Conservation (phyloP, 2,113 vertebrate species). For the Stegostoma tigrinum region DNA sequence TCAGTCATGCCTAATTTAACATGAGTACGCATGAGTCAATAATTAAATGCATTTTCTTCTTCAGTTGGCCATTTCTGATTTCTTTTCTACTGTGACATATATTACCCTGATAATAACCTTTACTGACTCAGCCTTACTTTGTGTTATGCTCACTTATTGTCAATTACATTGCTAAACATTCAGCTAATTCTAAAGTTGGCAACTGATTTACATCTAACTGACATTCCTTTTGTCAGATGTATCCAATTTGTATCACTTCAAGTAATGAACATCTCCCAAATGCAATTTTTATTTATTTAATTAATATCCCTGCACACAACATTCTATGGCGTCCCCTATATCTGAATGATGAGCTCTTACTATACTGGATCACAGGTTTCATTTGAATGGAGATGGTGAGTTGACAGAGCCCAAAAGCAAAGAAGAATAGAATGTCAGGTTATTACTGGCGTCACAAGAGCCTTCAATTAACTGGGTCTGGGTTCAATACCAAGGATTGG, state of each 20-base stretch:
- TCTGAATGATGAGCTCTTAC: not conserved
- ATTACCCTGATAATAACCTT: slow-evolving; percentile 1
- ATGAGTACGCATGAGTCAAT: not conserved
- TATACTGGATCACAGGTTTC: not conserved
- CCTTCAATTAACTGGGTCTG: not conserved
- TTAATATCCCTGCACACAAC: not conserved
- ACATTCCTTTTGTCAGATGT: not conserved
- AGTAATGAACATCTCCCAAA: not conserved
- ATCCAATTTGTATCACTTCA: not conserved
- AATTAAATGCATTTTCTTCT: slow-evolving; percentile 19
- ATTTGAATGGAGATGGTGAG: not conserved
- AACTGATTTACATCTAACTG: not conserved
- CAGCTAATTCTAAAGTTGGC: not conserved
- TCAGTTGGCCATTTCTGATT: not conserved
- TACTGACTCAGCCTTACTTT: slow-evolving; percentile 28
- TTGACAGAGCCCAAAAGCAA: not conserved
- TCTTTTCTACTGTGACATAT: not conserved
- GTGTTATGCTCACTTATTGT: not conserved
- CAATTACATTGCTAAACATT: not conserved
- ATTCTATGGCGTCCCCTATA: not conserved
- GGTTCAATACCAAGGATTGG: not conserved
- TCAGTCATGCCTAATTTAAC: not conserved
- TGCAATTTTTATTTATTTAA: not conserved
- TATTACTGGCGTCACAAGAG: not conserved
- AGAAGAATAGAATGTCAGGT: not conserved